Conservation (phyloP, 2,888 invertebrate genomes). For the Papilio gigon region DNA sequence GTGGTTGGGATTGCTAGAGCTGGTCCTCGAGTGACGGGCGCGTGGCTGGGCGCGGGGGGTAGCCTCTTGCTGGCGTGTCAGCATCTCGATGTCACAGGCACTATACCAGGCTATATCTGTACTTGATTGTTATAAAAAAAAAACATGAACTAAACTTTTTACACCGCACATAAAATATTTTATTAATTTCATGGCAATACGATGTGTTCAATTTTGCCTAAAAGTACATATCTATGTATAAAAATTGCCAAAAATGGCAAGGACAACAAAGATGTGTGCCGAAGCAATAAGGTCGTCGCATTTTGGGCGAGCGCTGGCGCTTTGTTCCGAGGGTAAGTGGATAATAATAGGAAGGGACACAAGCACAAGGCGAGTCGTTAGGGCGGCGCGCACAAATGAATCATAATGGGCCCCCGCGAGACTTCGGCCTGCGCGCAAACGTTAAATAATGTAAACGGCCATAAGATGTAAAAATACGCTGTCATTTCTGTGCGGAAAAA, state of each 20-base stretch:
- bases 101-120: too few species aligned
- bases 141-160: too few species aligned
- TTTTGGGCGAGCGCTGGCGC: constrained; percentile 3
- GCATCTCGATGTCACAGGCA: too few species aligned
- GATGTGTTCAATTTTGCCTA: too few species aligned
- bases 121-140: too few species aligned
- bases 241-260: not conserved
- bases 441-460: constrained; percentile 37
- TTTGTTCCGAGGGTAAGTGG: constrained; percentile 36
- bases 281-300: constrained; percentile 25
- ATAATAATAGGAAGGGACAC: constrained; percentile 42
- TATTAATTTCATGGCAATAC: too few species aligned
- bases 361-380: constrained; percentile 45
- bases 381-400: constrained; percentile 46
- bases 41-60: too few species aligned
- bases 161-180: too few species aligned
- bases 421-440: constrained; percentile 32
- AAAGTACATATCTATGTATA: not conserved
- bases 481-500: constrained; percentile 31
- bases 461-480: constrained; percentile 32
- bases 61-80: too few species aligned
- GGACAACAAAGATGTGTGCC: not conserved
- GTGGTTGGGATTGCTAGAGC: too few species aligned
- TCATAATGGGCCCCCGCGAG: constrained; percentile 43
- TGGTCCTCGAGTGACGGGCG: too few species aligned